Conservation (phyloP, 2,888 invertebrate genomes). For the Meganola albula region DNA sequence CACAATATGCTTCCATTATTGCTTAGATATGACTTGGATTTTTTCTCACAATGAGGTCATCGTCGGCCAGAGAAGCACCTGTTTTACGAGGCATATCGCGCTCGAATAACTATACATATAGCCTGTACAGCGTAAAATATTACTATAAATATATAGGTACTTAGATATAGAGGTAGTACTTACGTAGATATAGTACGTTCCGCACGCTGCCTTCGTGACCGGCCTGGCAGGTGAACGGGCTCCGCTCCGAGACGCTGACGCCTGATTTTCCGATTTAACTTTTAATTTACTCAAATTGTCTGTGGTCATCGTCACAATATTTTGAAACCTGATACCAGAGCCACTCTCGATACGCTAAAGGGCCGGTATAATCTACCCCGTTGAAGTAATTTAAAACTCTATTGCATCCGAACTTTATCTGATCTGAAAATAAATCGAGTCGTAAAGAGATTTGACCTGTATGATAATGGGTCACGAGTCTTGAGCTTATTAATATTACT, state of each 20-base stretch:
- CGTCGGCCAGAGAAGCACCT: slow-evolving; percentile 41
- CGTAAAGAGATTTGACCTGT: slow-evolving; percentile 52
- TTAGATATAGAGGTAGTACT: no score
- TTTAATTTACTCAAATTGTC: slow-evolving; percentile 41
- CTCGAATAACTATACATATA: slow-evolving; percentile 44
- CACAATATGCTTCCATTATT: slow-evolving; percentile 31
- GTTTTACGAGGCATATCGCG: slow-evolving; percentile 53
- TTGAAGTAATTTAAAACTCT: slow-evolving; percentile 42
- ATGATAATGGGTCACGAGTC: slow-evolving; percentile 71
- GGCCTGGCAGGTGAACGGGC: slow-evolving; percentile 49
- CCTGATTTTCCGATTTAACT: slow-evolving; percentile 44
- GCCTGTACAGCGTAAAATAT: slow-evolving; percentile 41
- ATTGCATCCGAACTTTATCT: slow-evolving; percentile 58
- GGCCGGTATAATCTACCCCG: slow-evolving; percentile 42
- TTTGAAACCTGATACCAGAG: slow-evolving; percentile 59
- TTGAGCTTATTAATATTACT: slow-evolving; percentile 70
- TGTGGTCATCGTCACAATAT: slow-evolving; percentile 53
- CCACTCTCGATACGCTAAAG: slow-evolving; percentile 39
- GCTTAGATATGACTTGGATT: slow-evolving; percentile 35
- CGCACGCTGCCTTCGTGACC: slow-evolving; percentile 49
- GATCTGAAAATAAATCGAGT: slow-evolving; percentile 59
- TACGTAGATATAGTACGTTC: slow-evolving; percentile 42
- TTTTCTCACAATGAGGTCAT: slow-evolving; percentile 64
- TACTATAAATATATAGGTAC: no score
- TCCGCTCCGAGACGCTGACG: slow-evolving; percentile 22